phyloP scores from a whole-genome alignment of 2,113 vertebrate genomes.

The Cyprinus carpio region DNA sequence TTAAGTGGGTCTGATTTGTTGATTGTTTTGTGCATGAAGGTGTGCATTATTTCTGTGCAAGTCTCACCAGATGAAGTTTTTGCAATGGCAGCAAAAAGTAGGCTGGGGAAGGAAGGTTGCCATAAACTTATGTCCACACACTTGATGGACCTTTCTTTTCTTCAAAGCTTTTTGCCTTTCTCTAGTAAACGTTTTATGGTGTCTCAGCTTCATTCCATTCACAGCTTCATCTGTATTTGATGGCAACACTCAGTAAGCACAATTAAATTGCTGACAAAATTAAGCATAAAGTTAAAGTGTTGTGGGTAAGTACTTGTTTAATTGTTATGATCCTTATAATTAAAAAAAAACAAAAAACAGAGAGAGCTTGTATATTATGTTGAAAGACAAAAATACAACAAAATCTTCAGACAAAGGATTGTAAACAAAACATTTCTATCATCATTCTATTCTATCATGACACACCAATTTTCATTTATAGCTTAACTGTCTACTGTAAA shows the following conservation, averaged over 20 bases:
- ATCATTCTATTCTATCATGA: no score
- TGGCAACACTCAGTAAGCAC: not conserved
- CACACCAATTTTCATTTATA: not conserved
- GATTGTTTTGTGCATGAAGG: not conserved
- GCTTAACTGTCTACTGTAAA: not conserved
- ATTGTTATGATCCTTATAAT: not conserved
- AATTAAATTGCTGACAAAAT: not conserved
- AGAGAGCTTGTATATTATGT: not conserved
- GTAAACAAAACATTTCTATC: not conserved
- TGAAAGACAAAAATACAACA: not conserved
- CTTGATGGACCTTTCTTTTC: constrained; percentile 88
- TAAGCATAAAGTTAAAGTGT: not conserved
- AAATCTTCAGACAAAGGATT: not conserved
- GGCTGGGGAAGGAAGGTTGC: constrained; percentile 94
- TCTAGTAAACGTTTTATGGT: constrained; percentile 83
- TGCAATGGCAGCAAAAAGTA: constrained; percentile 97
- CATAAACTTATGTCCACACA: constrained; percentile 99
- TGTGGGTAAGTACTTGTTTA: not conserved
- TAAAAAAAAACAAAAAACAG: no score
- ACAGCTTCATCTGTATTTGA: constrained; percentile 47
- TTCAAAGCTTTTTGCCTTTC: constrained; percentile 87
- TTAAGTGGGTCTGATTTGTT: not conserved
- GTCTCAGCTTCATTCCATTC: constrained; percentile 9
- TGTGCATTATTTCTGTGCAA: not conserved
- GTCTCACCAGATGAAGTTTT: constrained; percentile 95